phyloP scores from a whole-genome alignment of 2,797 vertebrate species.

The Sebastes vulpes region DNA sequence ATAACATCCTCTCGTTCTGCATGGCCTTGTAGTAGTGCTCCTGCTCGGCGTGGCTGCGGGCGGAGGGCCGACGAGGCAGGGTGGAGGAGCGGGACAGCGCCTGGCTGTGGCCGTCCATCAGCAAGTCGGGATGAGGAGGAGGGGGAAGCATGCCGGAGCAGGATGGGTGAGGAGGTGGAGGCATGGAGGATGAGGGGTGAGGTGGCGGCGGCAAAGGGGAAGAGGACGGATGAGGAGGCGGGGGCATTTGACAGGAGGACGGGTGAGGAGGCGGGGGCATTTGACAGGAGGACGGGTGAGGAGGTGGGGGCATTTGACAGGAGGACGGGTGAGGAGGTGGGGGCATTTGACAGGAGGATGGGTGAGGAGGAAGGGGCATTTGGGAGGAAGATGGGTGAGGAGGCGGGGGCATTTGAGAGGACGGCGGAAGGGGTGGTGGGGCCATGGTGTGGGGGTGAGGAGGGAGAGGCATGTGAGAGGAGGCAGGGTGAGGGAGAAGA shows the following conservation, averaged over 20 bases:
- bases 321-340: constrained; percentile 52
- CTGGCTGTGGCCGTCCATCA: constrained; percentile 82
- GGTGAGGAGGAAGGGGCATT: constrained; percentile 60
- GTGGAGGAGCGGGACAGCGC: constrained; percentile 88
- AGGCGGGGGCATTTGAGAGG: constrained; percentile 68
- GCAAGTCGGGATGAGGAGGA: constrained; percentile 82
- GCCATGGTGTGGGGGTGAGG: constrained; percentile 72
- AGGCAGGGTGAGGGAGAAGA: constrained; percentile 41
- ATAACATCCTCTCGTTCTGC: constrained; percentile 86
- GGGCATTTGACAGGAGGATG: constrained; percentile 38
- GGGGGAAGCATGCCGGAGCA: constrained; percentile 77
- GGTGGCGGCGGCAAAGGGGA: constrained; percentile 63
- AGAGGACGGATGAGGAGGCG: constrained; percentile 65
- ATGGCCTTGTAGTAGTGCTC: constrained; percentile 95
- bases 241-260: constrained; percentile 57
- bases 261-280: constrained; percentile 68
- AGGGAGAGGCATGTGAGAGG: constrained; percentile 76
- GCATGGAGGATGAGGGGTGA: constrained; percentile 76
- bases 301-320: constrained; percentile 53
- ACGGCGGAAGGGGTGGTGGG: constrained; percentile 63
- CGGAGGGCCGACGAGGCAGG: constrained; percentile 86
- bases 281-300: constrained; percentile 39
- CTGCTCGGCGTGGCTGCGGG: constrained; percentile 81
- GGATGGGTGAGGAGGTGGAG: constrained; percentile 77
- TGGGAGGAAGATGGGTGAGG: constrained; percentile 22